Percentiles rank a stretch among this genome's conserved stretches.
Evolutionary conservation across 2,113 vertebrate species (phyloP).

Genomic region (Neolamprologus sp.): DNA sequence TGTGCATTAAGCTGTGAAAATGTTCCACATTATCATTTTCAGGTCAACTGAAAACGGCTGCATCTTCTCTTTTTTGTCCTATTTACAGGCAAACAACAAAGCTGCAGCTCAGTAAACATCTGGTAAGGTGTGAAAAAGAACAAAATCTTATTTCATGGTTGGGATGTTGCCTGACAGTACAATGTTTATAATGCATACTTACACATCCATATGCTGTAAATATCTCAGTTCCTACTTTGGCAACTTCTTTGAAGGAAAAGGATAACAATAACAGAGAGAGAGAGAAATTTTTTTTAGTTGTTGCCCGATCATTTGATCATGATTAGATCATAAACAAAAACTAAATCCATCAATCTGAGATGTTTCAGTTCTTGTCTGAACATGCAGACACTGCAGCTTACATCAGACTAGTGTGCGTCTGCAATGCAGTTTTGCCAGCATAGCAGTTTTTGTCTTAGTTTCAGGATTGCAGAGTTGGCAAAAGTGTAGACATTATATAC

Average conservation of each 20-base stretch:
- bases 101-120: background rate
- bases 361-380: background rate
- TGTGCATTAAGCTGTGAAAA: background rate
- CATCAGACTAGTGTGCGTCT: background rate
- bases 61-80: background rate
- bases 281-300: fast-evolving
- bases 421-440: background rate
- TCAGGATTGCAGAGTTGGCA: background rate
- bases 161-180: background rate
- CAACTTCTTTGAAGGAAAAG: background rate
- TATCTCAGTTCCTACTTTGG: background rate
- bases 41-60: background rate
- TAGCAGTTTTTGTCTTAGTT: background rate
- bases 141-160: background rate
- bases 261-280: background rate
- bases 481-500: background rate
- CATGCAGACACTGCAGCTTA: background rate
- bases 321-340: background rate
- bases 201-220: background rate
- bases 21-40: background rate
- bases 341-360: background rate
- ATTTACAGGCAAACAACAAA: background rate
- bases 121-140: background rate
- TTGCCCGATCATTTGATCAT: background rate
- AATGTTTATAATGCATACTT: background rate